Evolutionary conservation across 2,797 vertebrate genomes (phyloP), one percentile per base, ranked within the genome.

Genomic region (Pipistrellus kuhlii): DNA sequence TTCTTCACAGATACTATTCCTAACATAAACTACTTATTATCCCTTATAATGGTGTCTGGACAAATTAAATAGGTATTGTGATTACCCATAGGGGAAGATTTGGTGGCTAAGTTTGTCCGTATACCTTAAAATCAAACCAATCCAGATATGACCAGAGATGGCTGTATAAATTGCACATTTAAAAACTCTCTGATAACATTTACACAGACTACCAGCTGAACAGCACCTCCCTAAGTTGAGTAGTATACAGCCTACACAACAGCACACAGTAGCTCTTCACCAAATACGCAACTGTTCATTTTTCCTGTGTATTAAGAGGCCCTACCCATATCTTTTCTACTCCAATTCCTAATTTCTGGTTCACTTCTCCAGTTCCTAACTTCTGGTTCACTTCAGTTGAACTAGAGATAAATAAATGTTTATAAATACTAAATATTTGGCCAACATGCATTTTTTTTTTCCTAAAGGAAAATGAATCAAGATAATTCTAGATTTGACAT

Each of bases 391-490:
- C 48, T 89, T 84, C 77, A 86, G 38, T 72, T 88, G 62, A 18
- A 66, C 27, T 57, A 80, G 32, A 93, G 57, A 87, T 46, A 46
- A 86, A 38, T 69, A 86, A 69, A 55, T 66, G 25, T n/a, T 90
- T 73, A 69, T 21, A 89, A 78, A 62, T 94, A 55, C 21, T 62
- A 94, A 86, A 55, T 81, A 93, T 46, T 69, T 95, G 48, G 20
- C 30, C 17, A 88, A 48, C 86, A 46, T 91, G 2, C 8, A 78
- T 66, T 64, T 93, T 93, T 93, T 41, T 41, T 32, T 59, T 44
- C 57, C 62, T 59, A 75, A 87, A 95, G 41, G 5, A 90, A 88
- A 93, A 41, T 68, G 8, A 82, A 68, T 35, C 46, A 75, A 83
- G 80, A 20, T 9, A 96, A 85, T 25, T 8, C 66, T 27, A 72